phyloP scores from a whole-genome alignment of 2,797 vertebrate species.

The Tachyglossus aculeatus region DNA sequence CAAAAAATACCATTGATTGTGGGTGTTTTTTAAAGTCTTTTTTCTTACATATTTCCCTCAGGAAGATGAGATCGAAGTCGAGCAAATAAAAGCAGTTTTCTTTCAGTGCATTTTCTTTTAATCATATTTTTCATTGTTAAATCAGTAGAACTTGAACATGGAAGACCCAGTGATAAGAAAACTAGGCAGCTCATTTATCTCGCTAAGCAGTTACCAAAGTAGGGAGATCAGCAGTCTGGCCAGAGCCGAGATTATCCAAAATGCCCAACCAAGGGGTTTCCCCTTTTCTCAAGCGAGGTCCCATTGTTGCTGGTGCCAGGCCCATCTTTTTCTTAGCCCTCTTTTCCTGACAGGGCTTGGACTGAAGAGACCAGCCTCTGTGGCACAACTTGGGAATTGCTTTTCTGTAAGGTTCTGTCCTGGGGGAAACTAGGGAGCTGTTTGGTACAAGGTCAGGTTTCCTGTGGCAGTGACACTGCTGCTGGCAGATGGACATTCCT shows the following conservation, averaged over 20 bases:
- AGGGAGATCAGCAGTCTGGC: slow-evolving; percentile 23
- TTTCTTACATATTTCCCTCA: not conserved
- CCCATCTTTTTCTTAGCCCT: not conserved
- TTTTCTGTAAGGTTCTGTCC: slow-evolving; percentile 23
- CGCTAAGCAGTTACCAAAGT: not conserved
- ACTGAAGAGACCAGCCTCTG: slow-evolving; percentile 45
- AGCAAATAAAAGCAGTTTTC: not conserved
- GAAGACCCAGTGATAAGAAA: not conserved
- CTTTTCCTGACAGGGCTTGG: slow-evolving; percentile 43
- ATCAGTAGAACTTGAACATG: not conserved
- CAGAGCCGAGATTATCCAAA: slow-evolving; percentile 23
- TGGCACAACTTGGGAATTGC: slow-evolving; percentile 59
- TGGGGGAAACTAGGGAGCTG: not conserved
- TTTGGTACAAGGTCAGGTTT: slow-evolving; percentile 10
- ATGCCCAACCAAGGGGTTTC: not conserved
- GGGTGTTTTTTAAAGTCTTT: no score
- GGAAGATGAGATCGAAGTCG: not conserved
- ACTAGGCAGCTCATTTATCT: not conserved
- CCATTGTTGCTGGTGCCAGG: not conserved
- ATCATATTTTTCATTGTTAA: not conserved
- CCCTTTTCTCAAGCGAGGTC: slow-evolving; percentile 46
- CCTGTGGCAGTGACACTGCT: slow-evolving; percentile 13
- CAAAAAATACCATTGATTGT: no score
- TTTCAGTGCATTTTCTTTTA: not conserved
- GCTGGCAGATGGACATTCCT: not conserved